Evolutionary conservation across 1,140 invertebrate genomes (phyloP), one percentile per base, ranked within the genome.

Genomic region (Hylaeus anthracinus): DNA sequence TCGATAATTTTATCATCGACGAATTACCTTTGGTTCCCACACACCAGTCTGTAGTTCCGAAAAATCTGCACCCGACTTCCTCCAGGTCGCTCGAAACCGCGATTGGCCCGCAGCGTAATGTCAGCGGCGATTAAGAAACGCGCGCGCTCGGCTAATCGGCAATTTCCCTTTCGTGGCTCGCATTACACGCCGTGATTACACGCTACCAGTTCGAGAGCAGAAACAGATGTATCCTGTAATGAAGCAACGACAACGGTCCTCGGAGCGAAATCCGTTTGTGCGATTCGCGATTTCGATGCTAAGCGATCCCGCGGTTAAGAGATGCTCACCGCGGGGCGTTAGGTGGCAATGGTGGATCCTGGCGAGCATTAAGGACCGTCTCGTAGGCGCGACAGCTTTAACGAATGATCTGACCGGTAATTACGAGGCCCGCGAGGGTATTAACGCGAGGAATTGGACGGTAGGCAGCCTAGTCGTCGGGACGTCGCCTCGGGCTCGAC

Each of bases 171-270:
- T 87, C 88, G 86, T 88, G 82, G 87, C 91, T 90, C 89, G 88
- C 90, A 90, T 91, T 91, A 88, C 86, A 53, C 61, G 72, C 85
- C 86, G 81, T 88, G 90, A 91, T 92, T 91, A 90, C 83, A 88
- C 77, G 82, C 70, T 76, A 83, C 81, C 85, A 63, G 39, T 80
- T 73, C 75, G 71, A 26, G 77, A 9, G 70, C 83, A 81, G 86
- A 89, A 90, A 90, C 87, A 88, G 83, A 85, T 88, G 88, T 87
- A 89, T 92, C 91, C 91, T 92, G 90, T 84, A 88, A 82, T 88
- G 89, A 90, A 83, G 72, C 65, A 63, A 66, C 61, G 67, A 85
- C 76, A 78, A 65, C 56, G n/a, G 73, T 85, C 69, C 81, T 79
- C 71, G 67, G 51, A 75, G 43, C 55, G 60, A 41, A 45, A 48